Evolutionary conservation across 92 coral and sea anemone species (phyloP), one percentile per base, ranked within the genome.

Genomic region (Siderastrea siderea): DNA sequence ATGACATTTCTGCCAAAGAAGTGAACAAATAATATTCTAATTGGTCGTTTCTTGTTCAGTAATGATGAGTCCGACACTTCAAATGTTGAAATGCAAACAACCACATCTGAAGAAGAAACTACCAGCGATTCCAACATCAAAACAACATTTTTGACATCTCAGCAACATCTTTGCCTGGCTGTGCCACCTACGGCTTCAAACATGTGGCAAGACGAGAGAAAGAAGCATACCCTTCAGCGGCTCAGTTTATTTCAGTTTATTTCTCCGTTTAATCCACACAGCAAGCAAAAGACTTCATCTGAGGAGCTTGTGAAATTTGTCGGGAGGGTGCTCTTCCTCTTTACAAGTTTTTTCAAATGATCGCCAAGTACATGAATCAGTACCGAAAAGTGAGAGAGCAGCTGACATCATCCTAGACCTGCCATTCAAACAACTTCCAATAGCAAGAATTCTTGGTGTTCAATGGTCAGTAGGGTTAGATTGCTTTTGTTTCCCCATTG

Each of bases 141-240:
- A 26, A 26, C 38, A 26, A 26, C 38, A 26, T 26, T 26, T 26
- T 26, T 26, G 38, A 26, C 38, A 26, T 26, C 38, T 26, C 38
- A 17, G 44, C 68, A 63, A 63, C 68, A 13, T 63, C 68, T 63
- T 63, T n/a, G n/a, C 68, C 68, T 16, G 68, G 68, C 14, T 63
- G 68, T 16, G 68, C 68, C 68, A 63, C 16, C 68, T 63, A 63
- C 68, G 68, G 68, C 38, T 63, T 63, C 68, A 63, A 63, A 63
- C 38, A 63, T 17, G 14, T 63, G 38, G 26, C 68, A 14, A 63
- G 38, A 9, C 5, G 14, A 63, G 17, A 63, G 68, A 63, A 63
- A 16, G n/a, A 63, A 15, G 26, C n/a, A n/a, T 63, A 63, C 68
- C 44, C 68, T 63, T 62, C 26, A 63, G 68, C 68, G 5, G 44